These are phyloP conservation scores for Sminthurides aquaticus DNA, from an alignment of 2,888 invertebrate genomes.

Conservation along the genomic window DNA sequence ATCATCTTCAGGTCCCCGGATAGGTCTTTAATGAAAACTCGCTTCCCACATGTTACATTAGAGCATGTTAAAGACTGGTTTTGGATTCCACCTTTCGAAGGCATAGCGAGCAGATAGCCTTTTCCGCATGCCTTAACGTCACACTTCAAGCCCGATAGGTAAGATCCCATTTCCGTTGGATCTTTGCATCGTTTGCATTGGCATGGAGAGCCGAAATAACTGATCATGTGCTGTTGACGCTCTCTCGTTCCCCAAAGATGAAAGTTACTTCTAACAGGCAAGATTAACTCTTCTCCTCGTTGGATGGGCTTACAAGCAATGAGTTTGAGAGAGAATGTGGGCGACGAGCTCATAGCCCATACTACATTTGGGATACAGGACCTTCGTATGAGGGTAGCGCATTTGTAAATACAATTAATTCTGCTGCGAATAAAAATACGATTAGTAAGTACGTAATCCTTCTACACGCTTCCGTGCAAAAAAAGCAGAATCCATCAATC, in stretches of 20 bases:
- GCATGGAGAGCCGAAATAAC: background rate
- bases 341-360: constrained; percentile 4
- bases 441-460: no score
- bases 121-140: constrained; percentile 10
- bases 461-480: no score
- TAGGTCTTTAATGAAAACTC: background rate
- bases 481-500: no score
- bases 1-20: background rate
- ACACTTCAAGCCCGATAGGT: constrained; percentile 10
- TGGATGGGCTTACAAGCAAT: constrained; percentile 2
- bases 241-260: background rate
- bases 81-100: background rate
- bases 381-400: background rate
- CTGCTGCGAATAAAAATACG: no score
- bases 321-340: constrained; percentile 1
- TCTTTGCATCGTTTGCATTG: constrained; percentile 6
- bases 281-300: constrained; percentile 7
- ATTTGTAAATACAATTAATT: background rate
- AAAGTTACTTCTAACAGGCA: background rate
- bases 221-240: constrained; percentile 9
- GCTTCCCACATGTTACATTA: background rate
- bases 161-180: constrained; percentile 13
- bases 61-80: background rate
- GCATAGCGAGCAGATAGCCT: constrained; percentile 5
- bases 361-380: constrained; percentile 11